Base-by-base conservation (phyloP, 2,113 vertebrate genomes). In the Pandion haliaetus region DNA sequence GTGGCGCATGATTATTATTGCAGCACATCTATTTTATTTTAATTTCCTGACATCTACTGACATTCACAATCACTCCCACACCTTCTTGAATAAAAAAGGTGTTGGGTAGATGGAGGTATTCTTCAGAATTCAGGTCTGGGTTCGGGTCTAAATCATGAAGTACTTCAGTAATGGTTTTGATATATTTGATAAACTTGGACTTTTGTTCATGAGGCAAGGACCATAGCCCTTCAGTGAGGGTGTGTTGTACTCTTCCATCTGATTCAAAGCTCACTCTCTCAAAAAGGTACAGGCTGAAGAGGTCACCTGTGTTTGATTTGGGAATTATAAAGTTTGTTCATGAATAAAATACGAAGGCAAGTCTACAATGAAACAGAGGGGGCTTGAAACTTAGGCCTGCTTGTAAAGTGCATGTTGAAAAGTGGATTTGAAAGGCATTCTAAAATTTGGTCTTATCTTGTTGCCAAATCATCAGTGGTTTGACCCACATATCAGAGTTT, bases 401-500 rank as follows among this genome's bases (percentile, higher is more conserved):
- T 97, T 81, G 26, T 66, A 80, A 94, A 95, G 84, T 57, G 42
- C 67, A 76, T 20, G 58, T 96, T 97, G 96, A 98, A 98, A 97
- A 97, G 93, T 83, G 86, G 95, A 97, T 97, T 97, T 96, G 71
- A 70, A 79, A 91, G 28, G 16, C 32, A 92, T 93, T 94, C 67
- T 88, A 95, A 88, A 70, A 42, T 62, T 79, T 92, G 62, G 65
- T 92, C 86, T 90, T 86, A 84, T 93, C 76, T 94, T 49, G 40
- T 89, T 96, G 97, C 96, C 97, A 97, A 96, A 93, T 89, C 89
- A 65, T 76, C 93, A 36, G 88, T 96, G 95, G 85, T 90, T 97
- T 97, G 83, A 97, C 83, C 96, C 93, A 97, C 38, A 89, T 71
- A 95, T 76, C 76, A 90, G 81, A 31, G 81, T 91, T 92, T 78